Base-by-base conservation (phyloP, 2,797 vertebrate species). In the Pachyuromys duprasi region DNA sequence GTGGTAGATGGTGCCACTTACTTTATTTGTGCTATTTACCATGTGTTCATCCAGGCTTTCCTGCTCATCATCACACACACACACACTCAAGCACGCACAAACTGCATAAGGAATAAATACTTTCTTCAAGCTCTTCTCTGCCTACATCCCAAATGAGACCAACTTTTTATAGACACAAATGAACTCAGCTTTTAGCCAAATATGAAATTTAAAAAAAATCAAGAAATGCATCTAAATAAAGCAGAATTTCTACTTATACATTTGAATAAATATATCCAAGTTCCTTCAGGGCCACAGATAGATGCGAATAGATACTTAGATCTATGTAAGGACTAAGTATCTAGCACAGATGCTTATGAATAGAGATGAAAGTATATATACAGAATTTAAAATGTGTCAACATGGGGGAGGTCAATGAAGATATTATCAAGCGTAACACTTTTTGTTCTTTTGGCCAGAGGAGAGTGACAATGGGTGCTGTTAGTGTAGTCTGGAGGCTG, bases 141-240 rank as follows among this genome's bases (percentile, higher is more conserved):
- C 69, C 78, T 96, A 80, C 93, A 83, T 86, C 78, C 78, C 93
- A 96, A 97, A 96, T 74, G 70, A 97, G 95, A 96, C n/a, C 22
- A 36, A 96, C 94, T 96, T 98, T 98, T 97, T 97, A 97, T 97
- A 97, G 96, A 89, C 69, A 93, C 90, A 93, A 97, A 96, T 93
- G 93, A 96, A 97, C 94, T 97, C 96, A 98, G 96, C 96, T 97
- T 97, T 97, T 92, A 96, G 93, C 95, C 96, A 97, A 97, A 96
- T 94, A 95, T 14, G 94, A 95, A 96, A 97, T 96, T 86, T 49
- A 91, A 94, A 96, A 96, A 96, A 91, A 94, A 95, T 93, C 91
- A 97, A 97, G 97, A 96, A 92, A 93, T 94, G 96, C 90, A 84
- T 97, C 96, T 97, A 98, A 97, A 97, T 97, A 96, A 97, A 97